Evolutionary conservation across 2,113 vertebrate species (phyloP).

Genomic region (Psammodynastes pulverulentus): DNA sequence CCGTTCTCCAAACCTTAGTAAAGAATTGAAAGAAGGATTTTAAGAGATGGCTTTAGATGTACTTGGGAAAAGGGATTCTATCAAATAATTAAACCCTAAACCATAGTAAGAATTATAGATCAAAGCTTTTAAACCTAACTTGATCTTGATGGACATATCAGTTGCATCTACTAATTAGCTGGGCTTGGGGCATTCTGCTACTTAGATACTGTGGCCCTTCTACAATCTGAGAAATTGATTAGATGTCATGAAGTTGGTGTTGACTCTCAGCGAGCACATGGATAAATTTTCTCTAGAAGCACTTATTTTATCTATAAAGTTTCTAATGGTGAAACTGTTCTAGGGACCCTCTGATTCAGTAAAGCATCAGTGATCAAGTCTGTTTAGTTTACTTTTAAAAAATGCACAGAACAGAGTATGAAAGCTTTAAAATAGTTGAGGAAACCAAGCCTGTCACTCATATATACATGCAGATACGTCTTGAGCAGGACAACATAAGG

Average conservation of each 20-base stretch:
- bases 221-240: background rate
- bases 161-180: background rate
- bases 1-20: background rate
- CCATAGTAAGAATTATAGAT: background rate
- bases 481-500: background rate
- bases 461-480: fast-evolving
- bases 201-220: background rate
- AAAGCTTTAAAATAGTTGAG: background rate
- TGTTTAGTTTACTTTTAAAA: background rate
- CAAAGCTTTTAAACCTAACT: background rate
- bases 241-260: background rate
- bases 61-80: background rate
- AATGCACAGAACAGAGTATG: background rate
- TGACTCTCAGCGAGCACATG: background rate
- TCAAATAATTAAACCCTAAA: background rate
- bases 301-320: background rate
- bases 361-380: background rate
- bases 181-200: background rate
- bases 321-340: background rate
- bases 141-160: background rate
- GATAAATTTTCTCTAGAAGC: background rate
- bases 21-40: background rate
- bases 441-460: background rate
- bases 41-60: background rate
- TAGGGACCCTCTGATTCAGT: background rate